A percentile compares a stretch with the other conserved stretches of the same genome.
Evolutionary conservation across 2,888 invertebrate genomes (phyloP).

Genomic region (Entomobrya multifasciata): DNA sequence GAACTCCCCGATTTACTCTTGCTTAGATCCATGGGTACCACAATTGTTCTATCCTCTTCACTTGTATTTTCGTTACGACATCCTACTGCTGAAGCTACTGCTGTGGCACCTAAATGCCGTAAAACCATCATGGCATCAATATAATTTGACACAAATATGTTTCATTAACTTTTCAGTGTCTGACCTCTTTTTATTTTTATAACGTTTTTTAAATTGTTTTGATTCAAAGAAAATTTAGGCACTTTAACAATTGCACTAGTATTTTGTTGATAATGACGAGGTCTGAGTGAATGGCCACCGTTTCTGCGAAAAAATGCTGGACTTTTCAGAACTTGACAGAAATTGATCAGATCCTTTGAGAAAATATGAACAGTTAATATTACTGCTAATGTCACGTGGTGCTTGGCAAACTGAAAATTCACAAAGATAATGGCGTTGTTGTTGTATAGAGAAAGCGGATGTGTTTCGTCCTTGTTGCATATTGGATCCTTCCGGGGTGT

Average conservation of each 20-base stretch:
- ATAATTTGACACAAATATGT: conserved; percentile 15
- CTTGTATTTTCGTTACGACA: conserved; percentile 74
- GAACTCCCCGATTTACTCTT: conserved; percentile 73
- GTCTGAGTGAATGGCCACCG: conserved; percentile 27
- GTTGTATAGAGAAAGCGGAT: conserved; percentile 50
- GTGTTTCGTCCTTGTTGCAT: conserved; percentile 66
- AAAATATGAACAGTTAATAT: background rate
- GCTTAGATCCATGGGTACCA: conserved; percentile 79
- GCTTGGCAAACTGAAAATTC: background rate
- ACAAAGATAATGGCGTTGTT: background rate
- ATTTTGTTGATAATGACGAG: background rate
- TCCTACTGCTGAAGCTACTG: conserved; percentile 71
- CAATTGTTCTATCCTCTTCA: conserved; percentile 68
- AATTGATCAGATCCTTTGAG: background rate
- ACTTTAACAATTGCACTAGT: background rate
- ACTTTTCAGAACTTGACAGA: background rate
- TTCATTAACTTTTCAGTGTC: background rate
- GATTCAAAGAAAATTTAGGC: background rate
- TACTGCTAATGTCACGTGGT: no score
- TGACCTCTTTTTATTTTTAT: background rate
- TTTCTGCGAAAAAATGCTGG: background rate
- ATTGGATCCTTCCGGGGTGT: conserved; percentile 66
- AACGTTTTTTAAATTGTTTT: background rate
- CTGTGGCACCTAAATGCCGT: conserved; percentile 78
- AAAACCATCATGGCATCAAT: conserved; percentile 80